Base-by-base conservation (phyloP, 1,140 invertebrate species). In the Pseudomyrmex dendroicus region DNA sequence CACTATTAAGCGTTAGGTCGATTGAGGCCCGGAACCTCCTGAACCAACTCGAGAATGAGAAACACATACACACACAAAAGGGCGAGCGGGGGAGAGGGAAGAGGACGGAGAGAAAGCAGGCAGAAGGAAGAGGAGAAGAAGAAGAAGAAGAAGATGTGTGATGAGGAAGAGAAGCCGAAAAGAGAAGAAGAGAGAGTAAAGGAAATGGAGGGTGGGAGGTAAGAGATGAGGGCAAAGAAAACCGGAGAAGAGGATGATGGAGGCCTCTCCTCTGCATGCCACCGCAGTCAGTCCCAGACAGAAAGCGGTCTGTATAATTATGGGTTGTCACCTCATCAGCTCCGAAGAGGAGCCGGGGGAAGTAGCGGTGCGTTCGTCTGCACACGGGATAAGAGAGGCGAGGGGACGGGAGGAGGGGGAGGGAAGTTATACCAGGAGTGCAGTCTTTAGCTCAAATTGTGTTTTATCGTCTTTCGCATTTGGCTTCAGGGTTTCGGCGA, bases 291-390 rank as follows among this genome's bases (percentile, higher is more conserved):
- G 90, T 76, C 20, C 86, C 92, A 93, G 93, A 93, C 93, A 93
- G 92, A 94, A 94, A 94, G 92, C 91, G 91, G 92, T 91, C 91
- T 92, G 91, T 94, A 94, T 94, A 94, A 94, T 94, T 94, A 93
- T 93, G 91, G 94, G 94, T 94, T 94, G 94, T 94, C 94, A 94
- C 94, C 93, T 94, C 94, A 94, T 94, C 93, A 94, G 92, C 91
- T 90, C 85, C 88, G 85, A 84, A 88, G 85, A 87, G 88, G 90
- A 87, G 74, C 15, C 77, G 57, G 68, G 10, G 73, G 84, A 82
- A 89, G 70, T 73, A 84, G 82, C 73, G 73, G 73, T 44, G 67
- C 61, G 61, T 25, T 59, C 66, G 74, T 76, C 67, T 59, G 63
- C 74, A 83, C 83, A 86, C 83, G 70, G 84, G 35, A 59, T 84